These are phyloP conservation scores for Abrostola tripartita DNA, from an alignment of 2,888 invertebrate genomes.

Conservation along the genomic window DNA sequence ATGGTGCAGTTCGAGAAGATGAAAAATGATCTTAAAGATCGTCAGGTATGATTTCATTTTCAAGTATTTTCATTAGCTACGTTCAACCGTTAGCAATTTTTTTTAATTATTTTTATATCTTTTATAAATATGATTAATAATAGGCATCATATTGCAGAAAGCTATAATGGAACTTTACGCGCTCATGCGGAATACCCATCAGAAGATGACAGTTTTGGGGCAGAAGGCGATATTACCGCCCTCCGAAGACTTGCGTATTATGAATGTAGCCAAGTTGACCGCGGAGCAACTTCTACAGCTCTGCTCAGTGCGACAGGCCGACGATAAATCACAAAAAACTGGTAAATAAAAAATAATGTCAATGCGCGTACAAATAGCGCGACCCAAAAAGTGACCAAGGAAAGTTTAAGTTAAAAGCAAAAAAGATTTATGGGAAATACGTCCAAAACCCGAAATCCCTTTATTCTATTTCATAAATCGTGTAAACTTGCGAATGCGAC, in stretches of 20 bases:
- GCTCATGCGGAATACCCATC: conserved; percentile 67
- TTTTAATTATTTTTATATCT: neutral
- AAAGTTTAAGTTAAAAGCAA: neutral
- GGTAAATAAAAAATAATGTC: conserved; percentile 1
- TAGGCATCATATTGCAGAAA: conserved; percentile 58
- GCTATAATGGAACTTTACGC: conserved; percentile 73
- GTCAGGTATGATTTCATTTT: conserved; percentile 66
- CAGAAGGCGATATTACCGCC: conserved; percentile 68
- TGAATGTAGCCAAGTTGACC: conserved; percentile 76
- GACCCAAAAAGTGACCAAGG: neutral
- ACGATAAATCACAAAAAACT: conserved; percentile 20
- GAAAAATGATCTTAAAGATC: conserved; percentile 73
- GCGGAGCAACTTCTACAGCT: conserved; percentile 76
- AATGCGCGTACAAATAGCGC: neutral
- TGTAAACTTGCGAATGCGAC: no score
- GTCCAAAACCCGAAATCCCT: no score
- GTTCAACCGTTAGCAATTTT: conserved; percentile 13
- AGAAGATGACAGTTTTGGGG: conserved; percentile 68
- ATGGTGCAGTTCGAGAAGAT: conserved; percentile 70
- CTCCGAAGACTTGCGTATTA: conserved; percentile 73
- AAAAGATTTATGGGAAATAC: neutral
- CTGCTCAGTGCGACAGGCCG: conserved; percentile 59
- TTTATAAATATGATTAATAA: neutral
- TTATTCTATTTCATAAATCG: no score
- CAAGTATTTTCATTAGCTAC: neutral